Percentiles rank a stretch among this genome's conserved stretches.
Evolutionary conservation across 1,140 invertebrate species (phyloP).

Genomic region (Pseudobourletiella spinata): DNA sequence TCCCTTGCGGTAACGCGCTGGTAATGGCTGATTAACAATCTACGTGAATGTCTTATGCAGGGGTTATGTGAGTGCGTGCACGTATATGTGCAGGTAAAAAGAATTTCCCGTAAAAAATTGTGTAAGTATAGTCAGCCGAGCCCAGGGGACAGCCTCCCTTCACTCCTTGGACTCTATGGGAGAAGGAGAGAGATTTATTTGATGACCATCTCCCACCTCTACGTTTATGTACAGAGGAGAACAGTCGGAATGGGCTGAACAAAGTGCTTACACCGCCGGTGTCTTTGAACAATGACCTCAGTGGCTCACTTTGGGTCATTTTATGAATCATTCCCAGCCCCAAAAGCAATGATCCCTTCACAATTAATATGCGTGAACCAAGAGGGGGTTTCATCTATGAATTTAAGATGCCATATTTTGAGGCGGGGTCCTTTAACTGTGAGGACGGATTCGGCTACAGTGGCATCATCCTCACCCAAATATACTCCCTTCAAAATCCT

Average conservation of each 20-base stretch:
- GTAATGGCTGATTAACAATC: not conserved
- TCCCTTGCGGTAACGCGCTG: too few relatives aligned
- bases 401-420: not conserved
- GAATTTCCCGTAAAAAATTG: too few relatives aligned
- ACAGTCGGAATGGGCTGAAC: constrained; percentile 3
- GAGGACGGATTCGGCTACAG: too few relatives aligned
- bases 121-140: too few relatives aligned
- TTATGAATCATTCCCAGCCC: constrained; percentile 15
- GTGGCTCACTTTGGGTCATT: constrained; percentile 6
- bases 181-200: constrained; percentile 13
- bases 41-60: too few relatives aligned
- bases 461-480: not conserved
- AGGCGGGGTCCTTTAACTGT: not conserved
- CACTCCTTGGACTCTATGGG: too few relatives aligned
- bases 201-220: constrained; percentile 5
- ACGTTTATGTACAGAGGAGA: not conserved
- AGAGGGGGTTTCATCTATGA: not conserved
- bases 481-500: not conserved
- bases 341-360: constrained; percentile 11
- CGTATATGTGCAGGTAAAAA: not conserved
- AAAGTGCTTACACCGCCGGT: constrained; percentile 22
- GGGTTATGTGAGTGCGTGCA: too few relatives aligned
- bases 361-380: constrained; percentile 26
- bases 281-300: constrained; percentile 21
- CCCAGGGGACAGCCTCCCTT: not conserved